These are phyloP conservation scores for Rhabdophis nuchalis DNA, from an alignment of 2,797 vertebrate species.

Conservation along the genomic window DNA sequence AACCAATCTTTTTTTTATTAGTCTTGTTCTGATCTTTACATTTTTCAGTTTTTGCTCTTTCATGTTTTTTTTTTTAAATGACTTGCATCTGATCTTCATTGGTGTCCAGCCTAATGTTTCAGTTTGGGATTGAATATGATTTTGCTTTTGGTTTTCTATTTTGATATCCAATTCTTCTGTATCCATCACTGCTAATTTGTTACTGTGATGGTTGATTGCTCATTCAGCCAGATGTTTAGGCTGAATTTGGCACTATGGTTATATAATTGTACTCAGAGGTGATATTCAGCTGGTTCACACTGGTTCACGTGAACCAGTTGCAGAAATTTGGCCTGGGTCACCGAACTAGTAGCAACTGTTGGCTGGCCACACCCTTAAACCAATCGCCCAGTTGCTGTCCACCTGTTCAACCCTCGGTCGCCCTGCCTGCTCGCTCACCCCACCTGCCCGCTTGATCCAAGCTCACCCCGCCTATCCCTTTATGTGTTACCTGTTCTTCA, in stretches of 20 bases:
- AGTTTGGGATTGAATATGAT: neutral
- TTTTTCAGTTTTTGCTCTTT: neutral
- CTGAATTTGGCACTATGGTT: neutral
- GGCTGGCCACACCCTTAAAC: too few relatives aligned
- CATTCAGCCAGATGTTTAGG: neutral
- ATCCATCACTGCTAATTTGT: neutral
- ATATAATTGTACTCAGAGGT: neutral
- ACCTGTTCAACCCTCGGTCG: fast-evolving
- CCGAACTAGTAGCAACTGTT: too few relatives aligned
- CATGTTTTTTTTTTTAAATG: neutral
- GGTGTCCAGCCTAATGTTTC: neutral
- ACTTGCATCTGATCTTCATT: neutral
- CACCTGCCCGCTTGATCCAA: too few relatives aligned
- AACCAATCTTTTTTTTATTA: neutral
- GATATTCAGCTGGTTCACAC: too few relatives aligned
- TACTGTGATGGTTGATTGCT: neutral
- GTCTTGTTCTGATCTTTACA: neutral
- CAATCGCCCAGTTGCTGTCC: too few relatives aligned
- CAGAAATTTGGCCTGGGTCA: too few relatives aligned
- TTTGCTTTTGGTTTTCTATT: neutral
- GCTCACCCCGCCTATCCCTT: too few relatives aligned
- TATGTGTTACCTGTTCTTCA: too few relatives aligned
- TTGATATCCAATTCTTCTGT: neutral
- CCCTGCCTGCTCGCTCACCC: too few relatives aligned
- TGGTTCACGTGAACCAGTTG: too few relatives aligned